Conservation (phyloP, 2,113 vertebrate species). For the Andinoacara biseriatus region DNA sequence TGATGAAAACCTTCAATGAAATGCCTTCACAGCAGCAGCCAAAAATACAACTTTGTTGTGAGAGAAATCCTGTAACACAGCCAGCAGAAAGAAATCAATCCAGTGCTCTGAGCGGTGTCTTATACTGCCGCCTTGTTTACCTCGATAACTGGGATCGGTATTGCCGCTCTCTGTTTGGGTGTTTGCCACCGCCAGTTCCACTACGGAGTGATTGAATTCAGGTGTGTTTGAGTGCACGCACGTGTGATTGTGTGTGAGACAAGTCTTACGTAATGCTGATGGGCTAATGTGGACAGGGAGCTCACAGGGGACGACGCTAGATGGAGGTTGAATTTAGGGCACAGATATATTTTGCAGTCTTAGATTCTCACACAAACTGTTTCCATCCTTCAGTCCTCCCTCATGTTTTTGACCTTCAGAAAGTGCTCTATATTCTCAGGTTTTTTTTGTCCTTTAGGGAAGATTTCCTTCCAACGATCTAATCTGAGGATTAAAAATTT, state of each 20-base stretch:
- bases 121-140: conserved; percentile 35
- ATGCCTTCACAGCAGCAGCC: conserved; percentile 26
- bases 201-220: conserved; percentile 37
- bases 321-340: conserved; percentile 62
- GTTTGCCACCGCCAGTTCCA: background rate
- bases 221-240: conserved; percentile 49
- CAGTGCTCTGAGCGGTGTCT: background rate
- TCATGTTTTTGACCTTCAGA: conserved; percentile 50
- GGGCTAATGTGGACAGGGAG: conserved; percentile 50
- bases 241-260: conserved; percentile 27
- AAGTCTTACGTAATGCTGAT: conserved; percentile 62
- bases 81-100: conserved; percentile 38
- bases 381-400: background rate
- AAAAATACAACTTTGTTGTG: conserved; percentile 6
- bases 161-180: background rate
- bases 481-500: conserved; percentile 59
- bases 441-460: background rate
- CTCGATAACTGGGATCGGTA: background rate
- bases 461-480: conserved; percentile 27
- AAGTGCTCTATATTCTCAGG: background rate
- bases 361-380: background rate
- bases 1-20: conserved; percentile 27
- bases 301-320: conserved; percentile 20
- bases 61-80: conserved; percentile 27
- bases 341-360: conserved; percentile 27